Base-by-base conservation (phyloP, 2,797 vertebrate species). In the Smutsia gigantea region DNA sequence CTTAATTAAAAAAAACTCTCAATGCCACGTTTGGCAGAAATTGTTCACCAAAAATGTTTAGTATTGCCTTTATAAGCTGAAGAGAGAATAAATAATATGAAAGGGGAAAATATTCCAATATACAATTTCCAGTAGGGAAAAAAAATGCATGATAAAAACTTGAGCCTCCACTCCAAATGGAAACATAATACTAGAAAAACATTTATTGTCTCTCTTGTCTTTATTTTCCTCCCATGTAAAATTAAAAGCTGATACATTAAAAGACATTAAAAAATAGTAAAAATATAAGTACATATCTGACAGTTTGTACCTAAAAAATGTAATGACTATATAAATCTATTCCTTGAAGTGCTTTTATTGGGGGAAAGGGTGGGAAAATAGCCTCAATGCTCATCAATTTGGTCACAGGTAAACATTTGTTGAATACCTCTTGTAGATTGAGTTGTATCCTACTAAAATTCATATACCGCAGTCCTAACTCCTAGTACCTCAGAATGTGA, bases 191-290 rank as follows among this genome's bases (percentile, higher is more conserved):
- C 55, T 66, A 83, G 21, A 0, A 42, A 91, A 6, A 87, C n/a
- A 37, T 83, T 90, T 75, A 77, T 42, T 42, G 12, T 84, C 39
- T 72, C 21, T 88, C 66, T 78, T 71, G 15, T 39, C 61, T 34
- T 94, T 64, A 82, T 74, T 59, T 84, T 95, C 57, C 21, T 81
- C 13, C 37, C 72, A 46, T 90, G 49, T 87, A 71, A 90, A 90
- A 75, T 49, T 77, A 75, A 87, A 90, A 90, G 12, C 9, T 59
- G 66, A 57, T 77, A 69, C 9, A 21, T 19, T 74, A 93, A 75
- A 37, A 90, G 5, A 46, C 64, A 71, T 90, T 81, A 34, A 61
- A 94, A 87, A 94, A 18, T 39, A 4, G 14, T 51, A 49, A 64
- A 69, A 29, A 64, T 59, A 19, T 25, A 68, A 93, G 34, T 77